Conservation (phyloP, 2,888 invertebrate species). For the Agriopis leucophaearia region DNA sequence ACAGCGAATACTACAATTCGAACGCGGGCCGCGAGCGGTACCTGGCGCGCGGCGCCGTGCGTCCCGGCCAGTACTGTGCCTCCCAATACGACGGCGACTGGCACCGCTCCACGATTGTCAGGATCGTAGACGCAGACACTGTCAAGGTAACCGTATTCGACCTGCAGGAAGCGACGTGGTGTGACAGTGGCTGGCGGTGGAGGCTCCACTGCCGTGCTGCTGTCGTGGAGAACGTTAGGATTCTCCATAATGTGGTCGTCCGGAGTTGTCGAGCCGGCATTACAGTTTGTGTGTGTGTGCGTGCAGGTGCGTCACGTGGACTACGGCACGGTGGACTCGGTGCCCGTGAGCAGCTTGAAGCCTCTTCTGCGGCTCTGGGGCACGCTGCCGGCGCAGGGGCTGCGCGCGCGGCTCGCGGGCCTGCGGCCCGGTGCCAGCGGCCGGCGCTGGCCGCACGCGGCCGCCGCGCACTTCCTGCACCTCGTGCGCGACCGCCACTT, state of each 20-base stretch:
- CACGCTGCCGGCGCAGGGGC: constrained; percentile 80
- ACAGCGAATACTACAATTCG: constrained; percentile 65
- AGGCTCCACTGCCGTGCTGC: too few species aligned
- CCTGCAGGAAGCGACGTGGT: too few species aligned
- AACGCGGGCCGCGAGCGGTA: constrained; percentile 60
- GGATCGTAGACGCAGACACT: constrained; percentile 69
- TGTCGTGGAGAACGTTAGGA: too few species aligned
- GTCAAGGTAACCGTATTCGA: constrained; percentile 67
- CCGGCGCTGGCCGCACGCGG: constrained; percentile 78
- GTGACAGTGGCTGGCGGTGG: too few species aligned
- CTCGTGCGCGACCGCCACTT: constrained; percentile 67
- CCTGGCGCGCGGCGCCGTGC: constrained; percentile 70
- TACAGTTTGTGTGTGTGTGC: not conserved
- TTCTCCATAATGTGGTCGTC: too few species aligned
- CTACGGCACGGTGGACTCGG: constrained; percentile 84
- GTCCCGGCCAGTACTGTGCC: constrained; percentile 80
- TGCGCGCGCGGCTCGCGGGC: constrained; percentile 80
- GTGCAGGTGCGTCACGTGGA: constrained; percentile 85
- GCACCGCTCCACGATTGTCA: constrained; percentile 82
- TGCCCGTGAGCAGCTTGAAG: constrained; percentile 55
- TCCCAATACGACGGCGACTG: constrained; percentile 78
- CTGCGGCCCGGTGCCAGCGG: constrained; percentile 71
- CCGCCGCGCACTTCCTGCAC: constrained; percentile 69
- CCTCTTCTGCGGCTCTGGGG: constrained; percentile 74
- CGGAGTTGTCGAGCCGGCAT: too few species aligned